Evolutionary conservation across 1,140 invertebrate species (phyloP), one percentile per base, ranked within the genome.

Genomic region (Drosophila navojoa): DNA sequence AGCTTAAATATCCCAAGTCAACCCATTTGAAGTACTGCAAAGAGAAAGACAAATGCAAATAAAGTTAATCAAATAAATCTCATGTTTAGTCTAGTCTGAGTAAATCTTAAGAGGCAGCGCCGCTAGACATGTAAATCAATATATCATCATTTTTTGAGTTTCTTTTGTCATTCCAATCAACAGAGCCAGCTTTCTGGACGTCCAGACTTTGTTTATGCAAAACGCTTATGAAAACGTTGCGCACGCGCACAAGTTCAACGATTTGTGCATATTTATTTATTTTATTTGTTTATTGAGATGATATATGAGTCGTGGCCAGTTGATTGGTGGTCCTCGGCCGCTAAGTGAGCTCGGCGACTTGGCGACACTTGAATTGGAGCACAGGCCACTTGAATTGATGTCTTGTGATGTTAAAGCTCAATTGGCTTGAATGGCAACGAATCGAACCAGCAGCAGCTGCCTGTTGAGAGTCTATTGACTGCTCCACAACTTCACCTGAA

Each of bases 11-110:
- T 91, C 87, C 82, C 90, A 91, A 91, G 75, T 91, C 90, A 91
- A 91, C 90, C 90, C 90, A 91, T 91, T 89, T 91, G 90, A 91
- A 86, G 77, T 90, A 91, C 90, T 91, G 81, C 7, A 91, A 91
- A 25, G 22, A 78, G 16, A 13, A 9, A 32, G 44, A 57, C n/a
- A 7, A n/a, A 53, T 9, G 29, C n/a, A 2, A 13, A 42, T 13
- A 3, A 13, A 47, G n/a, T 40, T 55, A n/a, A 32, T 53, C 11
- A 66, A 55, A 49, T n/a, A 27, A 61, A 4, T 63, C 45, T 19
- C 13, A n/a, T 45, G 13, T 35, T 78, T 27, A 22, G 49, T 68
- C 11, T 60, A 53, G 5, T 15, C 38, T 15, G 9, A 50, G 42
- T 32, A 52, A 42, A 7, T 13, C 11, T n/a, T 4, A 55, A 13